Evolutionary conservation across 2,888 invertebrate species (phyloP), one percentile per base, ranked within the genome.

Genomic region (Parnassius apollo): DNA sequence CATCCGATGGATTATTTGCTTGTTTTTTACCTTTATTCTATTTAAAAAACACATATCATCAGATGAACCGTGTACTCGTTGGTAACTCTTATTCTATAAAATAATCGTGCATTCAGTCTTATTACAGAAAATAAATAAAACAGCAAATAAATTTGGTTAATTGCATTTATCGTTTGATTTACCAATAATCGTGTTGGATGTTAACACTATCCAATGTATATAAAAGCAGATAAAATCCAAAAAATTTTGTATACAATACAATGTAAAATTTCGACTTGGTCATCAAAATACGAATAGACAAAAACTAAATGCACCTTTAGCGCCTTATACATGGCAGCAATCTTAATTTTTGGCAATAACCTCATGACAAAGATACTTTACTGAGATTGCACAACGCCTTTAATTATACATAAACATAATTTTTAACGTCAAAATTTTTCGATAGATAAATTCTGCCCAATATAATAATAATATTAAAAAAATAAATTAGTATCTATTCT

Each of bases 231-330:
- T 81, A 80, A 80, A 79, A 77, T 82, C 78, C 78, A 76, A 81
- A 82, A 76, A 75, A 73, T 55, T 57, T 57, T 64, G 64, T 64
- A 59, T 59, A 62, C 57, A 61, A 65, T 66, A 59, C 63, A 61
- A 59, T 59, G 64, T 64, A 64, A 60, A 65, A 64, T 66, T 68
- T 65, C 63, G 64, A 67, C 63, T 68, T 62, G 64, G 61, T 66
- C 59, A 59, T 80, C 76, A 82, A 75, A 85, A 78, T 80, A 80
- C 75, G 76, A 70, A 74, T 81, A 80, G 82, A 83, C 80, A 83
- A 84, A 83, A 83, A 86, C 86, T 86, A 88, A 88, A 88, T 88
- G 87, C 87, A 87, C 81, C 80, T 79, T 78, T 74, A 75, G 77
- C 80, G 82, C 83, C 87, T 78, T 81, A 79, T 82, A 86, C 80